phyloP scores from a whole-genome alignment of 2,888 invertebrate species.

The Agonum fuliginosum region DNA sequence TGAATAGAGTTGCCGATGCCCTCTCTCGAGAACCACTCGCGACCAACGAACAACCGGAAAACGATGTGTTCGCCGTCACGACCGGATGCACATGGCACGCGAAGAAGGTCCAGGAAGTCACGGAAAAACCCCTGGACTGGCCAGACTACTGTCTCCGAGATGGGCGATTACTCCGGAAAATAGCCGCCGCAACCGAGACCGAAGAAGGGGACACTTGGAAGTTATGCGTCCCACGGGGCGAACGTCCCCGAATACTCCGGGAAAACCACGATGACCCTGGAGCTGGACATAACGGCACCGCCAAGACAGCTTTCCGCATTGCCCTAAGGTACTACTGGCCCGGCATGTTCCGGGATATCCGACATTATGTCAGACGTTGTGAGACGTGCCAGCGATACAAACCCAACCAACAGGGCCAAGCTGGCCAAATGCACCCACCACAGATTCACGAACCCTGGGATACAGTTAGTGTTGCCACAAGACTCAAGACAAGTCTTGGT shows the following conservation, averaged over 20 bases:
- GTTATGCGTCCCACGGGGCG: too few species aligned
- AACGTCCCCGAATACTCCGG: too few species aligned
- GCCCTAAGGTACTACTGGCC: too few species aligned
- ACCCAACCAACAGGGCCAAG: background rate
- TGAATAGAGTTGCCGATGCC: background rate
- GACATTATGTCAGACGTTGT: too few species aligned
- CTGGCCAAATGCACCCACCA: constrained; percentile 28
- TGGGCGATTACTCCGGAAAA: background rate
- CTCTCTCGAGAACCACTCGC: background rate
- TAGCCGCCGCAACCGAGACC: background rate
- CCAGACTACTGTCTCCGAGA: constrained; percentile 2
- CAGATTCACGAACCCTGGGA: constrained; percentile 57
- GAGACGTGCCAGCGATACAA: constrained; percentile 25
- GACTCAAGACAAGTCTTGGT: too few species aligned
- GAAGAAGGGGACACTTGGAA: background rate
- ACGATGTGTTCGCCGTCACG: background rate
- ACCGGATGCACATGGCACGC: constrained; percentile 5
- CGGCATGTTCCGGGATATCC: too few species aligned
- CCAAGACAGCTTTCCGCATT: too few species aligned
- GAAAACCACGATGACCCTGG: constrained; percentile 62
- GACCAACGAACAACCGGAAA: background rate
- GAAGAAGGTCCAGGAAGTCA: constrained; percentile 2
- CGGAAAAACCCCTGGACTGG: background rate
- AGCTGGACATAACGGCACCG: constrained; percentile 63
- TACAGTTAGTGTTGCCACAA: too few species aligned